phyloP scores from a whole-genome alignment of 2,797 vertebrate genomes.

The Podargus strigoides region DNA sequence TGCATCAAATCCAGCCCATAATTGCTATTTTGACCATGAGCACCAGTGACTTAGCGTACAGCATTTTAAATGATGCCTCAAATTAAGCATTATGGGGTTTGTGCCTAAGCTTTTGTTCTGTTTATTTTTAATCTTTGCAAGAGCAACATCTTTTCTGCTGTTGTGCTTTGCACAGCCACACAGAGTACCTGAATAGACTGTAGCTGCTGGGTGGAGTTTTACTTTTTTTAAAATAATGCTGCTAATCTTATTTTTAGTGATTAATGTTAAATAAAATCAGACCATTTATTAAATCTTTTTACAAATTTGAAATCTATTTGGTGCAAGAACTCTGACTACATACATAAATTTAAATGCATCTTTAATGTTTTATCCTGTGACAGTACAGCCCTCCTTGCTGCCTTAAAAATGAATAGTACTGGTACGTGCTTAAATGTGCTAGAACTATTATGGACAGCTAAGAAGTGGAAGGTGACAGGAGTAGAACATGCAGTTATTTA shows the following conservation, averaged over 20 bases:
- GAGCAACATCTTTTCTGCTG: background rate
- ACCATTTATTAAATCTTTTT: background rate
- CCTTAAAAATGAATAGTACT: background rate
- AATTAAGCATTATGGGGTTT: background rate
- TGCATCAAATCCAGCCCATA: background rate
- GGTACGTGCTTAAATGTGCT: background rate
- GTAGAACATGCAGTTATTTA: background rate
- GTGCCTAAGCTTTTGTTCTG: background rate
- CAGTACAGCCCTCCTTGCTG: background rate
- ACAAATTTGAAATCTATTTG: background rate
- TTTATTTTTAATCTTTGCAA: background rate
- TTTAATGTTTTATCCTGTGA: background rate
- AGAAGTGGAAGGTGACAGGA: background rate
- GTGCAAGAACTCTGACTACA: background rate
- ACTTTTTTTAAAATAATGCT: background rate
- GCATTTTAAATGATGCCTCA: background rate
- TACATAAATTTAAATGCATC: background rate
- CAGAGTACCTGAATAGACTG: background rate
- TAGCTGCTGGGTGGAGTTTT: background rate
- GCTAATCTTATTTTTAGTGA: background rate
- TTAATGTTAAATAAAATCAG: background rate
- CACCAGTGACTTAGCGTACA: background rate
- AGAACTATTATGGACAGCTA: background rate
- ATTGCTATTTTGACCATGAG: slow-evolving; percentile 3
- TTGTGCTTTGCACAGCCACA: background rate